Conservation (phyloP, 2,113 vertebrate species). For the Microcebus murinus region DNA sequence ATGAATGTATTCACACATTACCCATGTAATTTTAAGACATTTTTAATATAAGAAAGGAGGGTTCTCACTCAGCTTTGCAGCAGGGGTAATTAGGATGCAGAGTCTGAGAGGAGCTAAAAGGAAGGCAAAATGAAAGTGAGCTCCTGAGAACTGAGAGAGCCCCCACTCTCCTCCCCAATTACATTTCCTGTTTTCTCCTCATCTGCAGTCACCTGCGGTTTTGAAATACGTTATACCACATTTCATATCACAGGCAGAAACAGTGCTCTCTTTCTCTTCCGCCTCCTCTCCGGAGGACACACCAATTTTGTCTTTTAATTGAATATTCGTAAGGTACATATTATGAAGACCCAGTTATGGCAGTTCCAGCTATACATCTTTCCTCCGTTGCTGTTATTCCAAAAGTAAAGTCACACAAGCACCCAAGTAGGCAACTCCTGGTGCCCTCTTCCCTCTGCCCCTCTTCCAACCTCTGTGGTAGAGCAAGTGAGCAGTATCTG, state of each 20-base stretch:
- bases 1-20: conserved; percentile 18
- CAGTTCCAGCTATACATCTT: not conserved
- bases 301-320: conserved; percentile 60
- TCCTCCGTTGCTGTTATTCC: not conserved
- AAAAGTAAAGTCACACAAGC: conserved; percentile 27
- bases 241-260: conserved; percentile 68
- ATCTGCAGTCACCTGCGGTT: conserved; percentile 83
- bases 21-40: conserved; percentile 30
- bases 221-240: conserved; percentile 78
- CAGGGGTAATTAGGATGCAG: conserved; percentile 29
- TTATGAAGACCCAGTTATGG: not conserved
- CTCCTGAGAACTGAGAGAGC: conserved; percentile 15
- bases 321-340: not conserved
- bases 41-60: conserved; percentile 49
- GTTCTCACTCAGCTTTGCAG: conserved; percentile 17
- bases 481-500: not conserved
- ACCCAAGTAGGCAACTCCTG: not conserved
- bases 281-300: conserved; percentile 34
- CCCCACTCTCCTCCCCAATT: conserved; percentile 42
- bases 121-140: conserved; percentile 46
- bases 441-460: not conserved
- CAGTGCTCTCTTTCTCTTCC: conserved; percentile 41
- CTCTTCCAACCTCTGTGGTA: not conserved
- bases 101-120: conserved; percentile 39
- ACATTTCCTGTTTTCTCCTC: conserved; percentile 82